phyloP scores from a whole-genome alignment of 2,797 vertebrate species.

The Champsocephalus esox region DNA sequence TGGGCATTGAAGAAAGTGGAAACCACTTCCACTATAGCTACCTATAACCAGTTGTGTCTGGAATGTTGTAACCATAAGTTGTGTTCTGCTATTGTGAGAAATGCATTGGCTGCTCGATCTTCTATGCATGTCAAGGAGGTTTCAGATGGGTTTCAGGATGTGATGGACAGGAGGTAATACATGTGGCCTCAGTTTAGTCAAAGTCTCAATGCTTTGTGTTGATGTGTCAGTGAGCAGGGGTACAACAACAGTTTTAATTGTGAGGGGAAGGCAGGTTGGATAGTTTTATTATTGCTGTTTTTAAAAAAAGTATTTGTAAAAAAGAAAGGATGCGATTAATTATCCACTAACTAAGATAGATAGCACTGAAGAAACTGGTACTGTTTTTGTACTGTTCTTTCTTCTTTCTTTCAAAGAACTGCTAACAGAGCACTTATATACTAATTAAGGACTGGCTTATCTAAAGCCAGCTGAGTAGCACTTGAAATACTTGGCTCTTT shows the following conservation, averaged over 20 bases:
- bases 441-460: no score
- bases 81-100: slow-evolving; percentile 56
- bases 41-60: slow-evolving; percentile 48
- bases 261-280: not conserved
- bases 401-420: no score
- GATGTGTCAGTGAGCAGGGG: slow-evolving; percentile 28
- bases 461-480: no score
- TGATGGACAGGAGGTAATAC: slow-evolving; percentile 46
- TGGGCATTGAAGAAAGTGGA: slow-evolving; percentile 44
- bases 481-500: no score
- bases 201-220: slow-evolving; percentile 21
- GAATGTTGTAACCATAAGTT: slow-evolving; percentile 50
- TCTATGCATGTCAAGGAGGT: slow-evolving; percentile 61
- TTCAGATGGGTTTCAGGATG: slow-evolving; percentile 17
- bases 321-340: not conserved
- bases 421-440: no score
- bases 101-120: slow-evolving; percentile 27
- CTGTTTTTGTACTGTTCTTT: not conserved
- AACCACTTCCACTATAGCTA: slow-evolving; percentile 56
- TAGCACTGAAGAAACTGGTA: not conserved
- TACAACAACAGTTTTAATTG: not conserved
- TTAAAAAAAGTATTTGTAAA: not conserved
- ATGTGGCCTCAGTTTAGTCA: slow-evolving; percentile 41
- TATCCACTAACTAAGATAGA: not conserved
- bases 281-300: not conserved